phyloP scores from a whole-genome alignment of 2,797 vertebrate species.

The Mormyrops boulengeri region DNA sequence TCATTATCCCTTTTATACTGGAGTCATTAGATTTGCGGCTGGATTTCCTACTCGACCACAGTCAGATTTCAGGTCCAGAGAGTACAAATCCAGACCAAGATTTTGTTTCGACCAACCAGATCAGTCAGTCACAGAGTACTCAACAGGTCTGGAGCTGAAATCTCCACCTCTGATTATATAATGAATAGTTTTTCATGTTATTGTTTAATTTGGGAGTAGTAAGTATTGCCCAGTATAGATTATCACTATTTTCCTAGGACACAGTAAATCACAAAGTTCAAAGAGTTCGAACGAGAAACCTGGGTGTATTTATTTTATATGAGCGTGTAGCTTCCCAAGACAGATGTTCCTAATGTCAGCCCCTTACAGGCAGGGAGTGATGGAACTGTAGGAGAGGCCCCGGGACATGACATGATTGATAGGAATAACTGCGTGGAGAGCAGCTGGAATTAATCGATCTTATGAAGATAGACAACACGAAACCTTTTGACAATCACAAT shows the following conservation, averaged over 20 bases:
- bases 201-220: not conserved
- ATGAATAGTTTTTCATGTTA: not conserved
- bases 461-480: not conserved
- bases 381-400: conserved; percentile 23
- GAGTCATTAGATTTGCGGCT: conserved; percentile 7
- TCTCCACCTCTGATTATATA: not conserved
- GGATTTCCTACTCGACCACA: not conserved
- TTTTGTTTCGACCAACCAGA: not conserved
- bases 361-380: conserved; percentile 30
- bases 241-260: not conserved
- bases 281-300: not conserved
- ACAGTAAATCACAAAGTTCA: not conserved
- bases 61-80: not conserved
- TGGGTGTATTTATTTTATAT: not conserved
- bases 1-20: not conserved
- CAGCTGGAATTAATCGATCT: conserved; percentile 26
- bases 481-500: not conserved
- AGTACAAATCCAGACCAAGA: not conserved
- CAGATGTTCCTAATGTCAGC: conserved; percentile 30
- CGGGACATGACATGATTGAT: conserved; percentile 31
- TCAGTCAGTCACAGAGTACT: not conserved
- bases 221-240: not conserved
- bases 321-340: conserved; percentile 15
- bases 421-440: conserved; percentile 21
- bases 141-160: not conserved